Percentiles rank a stretch among this genome's conserved stretches.
Evolutionary conservation across 2,113 vertebrate genomes (phyloP).

Genomic region (Recurvirostra avosetta): DNA sequence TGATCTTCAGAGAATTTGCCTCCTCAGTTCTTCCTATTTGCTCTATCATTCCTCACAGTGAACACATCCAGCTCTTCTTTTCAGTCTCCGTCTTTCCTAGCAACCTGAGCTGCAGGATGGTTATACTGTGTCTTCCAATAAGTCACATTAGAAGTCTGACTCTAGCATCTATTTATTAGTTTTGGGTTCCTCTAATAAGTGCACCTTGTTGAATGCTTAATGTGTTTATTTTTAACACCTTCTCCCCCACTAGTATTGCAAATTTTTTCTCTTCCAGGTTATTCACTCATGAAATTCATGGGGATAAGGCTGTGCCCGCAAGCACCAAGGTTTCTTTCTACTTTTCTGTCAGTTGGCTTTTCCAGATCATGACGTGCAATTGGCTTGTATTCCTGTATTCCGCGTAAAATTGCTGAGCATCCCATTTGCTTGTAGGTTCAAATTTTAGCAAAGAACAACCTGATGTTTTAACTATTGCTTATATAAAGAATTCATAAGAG

Average conservation of each 20-base stretch:
- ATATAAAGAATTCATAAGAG: neutral
- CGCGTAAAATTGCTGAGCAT: neutral
- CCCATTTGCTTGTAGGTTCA: neutral
- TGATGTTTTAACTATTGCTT: neutral
- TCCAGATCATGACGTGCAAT: neutral
- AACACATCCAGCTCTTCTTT: neutral
- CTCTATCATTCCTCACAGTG: neutral
- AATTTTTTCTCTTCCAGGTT: neutral
- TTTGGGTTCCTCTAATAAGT: neutral
- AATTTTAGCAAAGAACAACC: neutral
- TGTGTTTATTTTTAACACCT: neutral
- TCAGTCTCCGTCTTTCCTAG: neutral
- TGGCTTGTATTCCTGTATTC: neutral
- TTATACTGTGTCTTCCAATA: neutral
- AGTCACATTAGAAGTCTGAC: neutral
- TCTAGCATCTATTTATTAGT: neutral
- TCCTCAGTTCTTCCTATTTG: neutral
- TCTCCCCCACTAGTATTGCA: neutral
- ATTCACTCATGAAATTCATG: neutral
- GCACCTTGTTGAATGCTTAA: neutral
- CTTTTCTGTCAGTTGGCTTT: neutral
- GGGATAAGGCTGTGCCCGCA: neutral
- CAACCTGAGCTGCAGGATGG: neutral
- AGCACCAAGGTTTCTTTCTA: neutral
- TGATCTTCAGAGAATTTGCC: neutral